Base-by-base conservation (phyloP, 2,888 invertebrate species). In the Tiliacea citrago region DNA sequence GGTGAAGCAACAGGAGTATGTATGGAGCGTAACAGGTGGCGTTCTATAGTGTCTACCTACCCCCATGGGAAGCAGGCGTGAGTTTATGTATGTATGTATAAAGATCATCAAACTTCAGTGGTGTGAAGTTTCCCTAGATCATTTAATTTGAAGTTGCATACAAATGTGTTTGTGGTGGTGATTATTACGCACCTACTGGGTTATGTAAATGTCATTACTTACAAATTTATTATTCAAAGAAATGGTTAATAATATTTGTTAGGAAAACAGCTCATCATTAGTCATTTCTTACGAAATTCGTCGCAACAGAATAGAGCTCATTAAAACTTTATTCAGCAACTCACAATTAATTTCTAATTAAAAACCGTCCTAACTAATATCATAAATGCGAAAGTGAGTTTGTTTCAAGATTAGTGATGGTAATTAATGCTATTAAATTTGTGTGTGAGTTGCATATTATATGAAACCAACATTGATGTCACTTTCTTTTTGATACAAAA, bases 181-280 rank as follows among this genome's bases (percentile, higher is more conserved):
- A 21, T 21, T 9, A 21, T 21, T 21, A 13, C 13, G 13, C 29
- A 47, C 0, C 13, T 35, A 21, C 21, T 18, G 1, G 10, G 10
- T 63, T 5, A 53, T 13, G 12, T 29, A 65, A 49, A 39, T 39
- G 8, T 13, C 9, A 16, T 39, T 16, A 29, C 29, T 39, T 16
- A 29, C 29, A 68, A 71, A 42, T 69, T n/a, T 18, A 58, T 42
- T 18, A 12, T 74, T 74, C 51, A 29, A 55, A 47, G 63, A 75
- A 71, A 57, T 57, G 8, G 18, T 45, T 65, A n/a, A 51, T 24
- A 8, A 1, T 16, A 51, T 45, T 58, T 24, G n/a, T 35, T n/a
- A 51, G 45, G 12, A 47, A 76, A 66, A 63, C 29, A 21, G 21
- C 21, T 49, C 49, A 58, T 65, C 49, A 58, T 65, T 57, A 75